Conservation (phyloP, 2,797 vertebrate species). For the Acropternis orthonyx region DNA sequence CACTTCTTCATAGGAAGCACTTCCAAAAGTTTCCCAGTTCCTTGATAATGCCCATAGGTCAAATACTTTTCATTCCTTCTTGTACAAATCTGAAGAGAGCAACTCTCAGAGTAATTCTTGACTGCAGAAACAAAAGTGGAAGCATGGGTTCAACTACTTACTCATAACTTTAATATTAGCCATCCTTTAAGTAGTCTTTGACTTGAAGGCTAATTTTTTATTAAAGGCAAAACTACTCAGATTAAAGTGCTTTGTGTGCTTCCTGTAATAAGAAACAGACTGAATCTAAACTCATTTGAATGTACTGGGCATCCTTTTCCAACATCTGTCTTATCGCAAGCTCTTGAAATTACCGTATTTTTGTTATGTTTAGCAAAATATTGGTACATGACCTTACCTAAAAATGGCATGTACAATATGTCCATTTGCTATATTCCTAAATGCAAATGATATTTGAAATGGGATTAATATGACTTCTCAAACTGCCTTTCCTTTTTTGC, state of each 20-base stretch:
- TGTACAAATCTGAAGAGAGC: background rate
- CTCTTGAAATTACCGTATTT: background rate
- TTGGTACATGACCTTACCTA: background rate
- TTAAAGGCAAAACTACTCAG: background rate
- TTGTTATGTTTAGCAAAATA: background rate
- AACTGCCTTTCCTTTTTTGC: background rate
- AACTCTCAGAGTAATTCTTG: background rate
- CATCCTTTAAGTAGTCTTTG: background rate
- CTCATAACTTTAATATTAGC: background rate
- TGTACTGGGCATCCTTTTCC: background rate
- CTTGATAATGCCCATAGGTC: background rate
- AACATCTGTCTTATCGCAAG: background rate
- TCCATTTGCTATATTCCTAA: background rate
- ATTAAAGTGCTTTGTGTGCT: background rate
- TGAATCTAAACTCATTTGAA: background rate
- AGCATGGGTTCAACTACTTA: background rate
- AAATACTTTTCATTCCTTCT: background rate
- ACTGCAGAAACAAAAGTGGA: background rate
- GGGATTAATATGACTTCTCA: background rate
- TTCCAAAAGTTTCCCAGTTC: background rate
- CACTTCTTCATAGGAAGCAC: background rate
- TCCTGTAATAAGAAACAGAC: background rate
- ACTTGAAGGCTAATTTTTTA: background rate
- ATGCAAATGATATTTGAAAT: background rate
- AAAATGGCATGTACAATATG: background rate